Evolutionary conservation across 2,888 invertebrate genomes (phyloP), one percentile per base, ranked within the genome.

Genomic region (Hetaerina titia): DNA sequence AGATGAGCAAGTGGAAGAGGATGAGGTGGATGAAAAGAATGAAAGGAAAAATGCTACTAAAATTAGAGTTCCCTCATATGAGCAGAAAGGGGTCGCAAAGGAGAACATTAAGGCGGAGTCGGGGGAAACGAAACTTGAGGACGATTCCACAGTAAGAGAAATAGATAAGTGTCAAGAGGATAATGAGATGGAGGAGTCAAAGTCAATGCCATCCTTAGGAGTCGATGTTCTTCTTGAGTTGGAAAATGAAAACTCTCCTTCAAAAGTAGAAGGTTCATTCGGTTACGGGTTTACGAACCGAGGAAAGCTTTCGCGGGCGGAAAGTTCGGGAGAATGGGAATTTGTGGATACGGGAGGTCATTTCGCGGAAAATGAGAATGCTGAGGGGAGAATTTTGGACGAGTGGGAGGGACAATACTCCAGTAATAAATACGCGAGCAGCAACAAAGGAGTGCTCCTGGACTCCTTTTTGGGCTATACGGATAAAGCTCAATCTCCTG

Each of bases 211-310:
- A 8, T n/a, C 92, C 69, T 60, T 69, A 22, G 92, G 25, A 45
- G 69, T 22, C 69, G 92, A 92, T 64, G 17, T 92, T 69, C 69
- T 56, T 56, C 19, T 69, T 9, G 69, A 74, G 92, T 74, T 69
- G 45, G 92, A 92, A 74, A 92, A 92, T 92, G 45, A 92, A 74
- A n/a, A 69, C 92, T 74, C 69, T 69, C 69, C 22, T 56, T 15
- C 60, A 69, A 69, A 64, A 56, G 56, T 25, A 13, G 69, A 92
- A 69, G 60, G 69, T 22, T 56, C 69, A 69, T 69, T 92, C 69
- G 22, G 69, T 31, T 45, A 22, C 45, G 17, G 92, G 19, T 45
- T 17, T 64, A 25, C 64, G 31, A 56, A 22, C 45, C 22, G 56
- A 45, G 92, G 45, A 69, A 69, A 56, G 22, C 64, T 45, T 45